phyloP scores from a whole-genome alignment of 2,888 invertebrate species.

The Agonopterix heracliana region DNA sequence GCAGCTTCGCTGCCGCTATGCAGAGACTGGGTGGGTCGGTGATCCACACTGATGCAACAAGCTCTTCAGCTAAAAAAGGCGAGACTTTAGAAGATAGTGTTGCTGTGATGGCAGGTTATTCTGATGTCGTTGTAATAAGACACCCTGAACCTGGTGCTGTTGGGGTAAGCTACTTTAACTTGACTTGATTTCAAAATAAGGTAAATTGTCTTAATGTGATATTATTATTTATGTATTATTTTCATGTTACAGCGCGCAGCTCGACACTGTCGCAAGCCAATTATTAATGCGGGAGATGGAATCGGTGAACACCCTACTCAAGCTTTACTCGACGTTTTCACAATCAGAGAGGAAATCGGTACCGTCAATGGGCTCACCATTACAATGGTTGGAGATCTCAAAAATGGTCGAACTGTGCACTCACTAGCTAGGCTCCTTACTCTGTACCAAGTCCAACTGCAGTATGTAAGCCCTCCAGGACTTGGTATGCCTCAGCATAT shows the following conservation, averaged over 20 bases:
- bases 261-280: constrained; percentile 87
- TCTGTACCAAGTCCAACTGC: constrained; percentile 93
- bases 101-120: constrained; percentile 91
- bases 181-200: not conserved
- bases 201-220: not conserved
- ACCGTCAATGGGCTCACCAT: constrained; percentile 98
- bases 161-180: constrained; percentile 75
- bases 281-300: constrained; percentile 99
- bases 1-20: constrained; percentile 98
- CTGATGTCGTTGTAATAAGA: constrained; percentile 94
- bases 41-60: constrained; percentile 90
- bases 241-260: constrained; percentile 82
- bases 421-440: constrained; percentile 95
- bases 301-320: constrained; percentile 98
- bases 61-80: constrained; percentile 97
- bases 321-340: constrained; percentile 97
- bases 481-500: constrained; percentile 95
- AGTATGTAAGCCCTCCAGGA: constrained; percentile 91
- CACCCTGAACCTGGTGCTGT: constrained; percentile 97
- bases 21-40: constrained; percentile 95
- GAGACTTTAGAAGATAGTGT: constrained; percentile 95
- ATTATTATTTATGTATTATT: not conserved
- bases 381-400: constrained; percentile 98
- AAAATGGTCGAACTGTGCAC: constrained; percentile 98
- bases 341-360: constrained; percentile 98